These are phyloP conservation scores for Diarsia dahlii DNA, from an alignment of 2,888 invertebrate genomes.

Conservation along the genomic window DNA sequence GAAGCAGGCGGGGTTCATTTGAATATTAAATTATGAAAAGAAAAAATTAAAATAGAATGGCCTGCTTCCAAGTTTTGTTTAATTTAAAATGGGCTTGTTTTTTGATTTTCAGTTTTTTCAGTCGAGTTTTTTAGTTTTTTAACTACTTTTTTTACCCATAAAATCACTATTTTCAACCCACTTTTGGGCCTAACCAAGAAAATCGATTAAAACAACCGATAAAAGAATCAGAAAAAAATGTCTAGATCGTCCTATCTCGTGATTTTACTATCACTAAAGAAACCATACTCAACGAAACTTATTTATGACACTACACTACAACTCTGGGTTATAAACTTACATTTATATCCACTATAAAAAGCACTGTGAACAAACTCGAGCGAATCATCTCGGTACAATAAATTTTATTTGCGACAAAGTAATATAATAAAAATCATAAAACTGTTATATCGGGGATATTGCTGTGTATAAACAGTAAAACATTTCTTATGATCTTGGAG, in stretches of 20 bases:
- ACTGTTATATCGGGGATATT: constrained; percentile 49
- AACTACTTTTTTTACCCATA: no score
- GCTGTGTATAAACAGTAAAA: constrained; percentile 41
- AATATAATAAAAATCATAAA: constrained; percentile 61
- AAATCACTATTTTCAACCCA: background rate
- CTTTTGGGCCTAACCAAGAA: background rate
- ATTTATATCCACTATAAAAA: constrained; percentile 58
- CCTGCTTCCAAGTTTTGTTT: no score
- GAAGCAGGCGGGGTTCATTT: no score
- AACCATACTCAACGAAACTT: constrained; percentile 34
- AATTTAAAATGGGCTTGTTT: no score
- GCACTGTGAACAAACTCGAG: constrained; percentile 31
- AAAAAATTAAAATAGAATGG: no score
- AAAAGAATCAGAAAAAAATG: background rate
- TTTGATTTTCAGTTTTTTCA: no score
- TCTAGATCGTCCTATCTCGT: background rate
- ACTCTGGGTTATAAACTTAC: constrained; percentile 35
- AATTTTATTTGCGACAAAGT: constrained; percentile 59
- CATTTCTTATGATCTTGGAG: constrained; percentile 35
- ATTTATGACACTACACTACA: constrained; percentile 42
- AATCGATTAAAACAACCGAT: background rate
- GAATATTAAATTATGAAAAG: no score
- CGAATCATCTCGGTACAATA: constrained; percentile 48
- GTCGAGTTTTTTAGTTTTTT: no score
- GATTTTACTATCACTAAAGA: constrained; percentile 22